Base-by-base conservation (phyloP, 2,113 vertebrate species). In the Capreolus pygargus region DNA sequence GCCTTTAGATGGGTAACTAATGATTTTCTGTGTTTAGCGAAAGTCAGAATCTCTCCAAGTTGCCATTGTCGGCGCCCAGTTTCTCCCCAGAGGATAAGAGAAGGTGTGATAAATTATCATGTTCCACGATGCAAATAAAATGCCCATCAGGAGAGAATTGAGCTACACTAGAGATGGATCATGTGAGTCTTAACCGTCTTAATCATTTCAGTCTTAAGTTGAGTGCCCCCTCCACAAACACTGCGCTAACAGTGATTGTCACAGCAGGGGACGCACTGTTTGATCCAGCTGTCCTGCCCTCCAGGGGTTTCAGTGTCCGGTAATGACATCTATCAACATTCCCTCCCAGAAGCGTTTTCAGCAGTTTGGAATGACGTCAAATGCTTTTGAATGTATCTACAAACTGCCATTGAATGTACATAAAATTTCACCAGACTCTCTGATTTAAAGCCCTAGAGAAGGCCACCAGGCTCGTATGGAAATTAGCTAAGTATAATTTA, bases 1-100 rank as follows among this genome's bases (percentile, higher is more conserved):
- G 97, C 97, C 98, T 98, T 98, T 98, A 98, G 95, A 98, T 98
- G 98, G 98, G 98, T 98, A 99, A 98, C 98, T 99, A 99, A 99
- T 99, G 98, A 98, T 98, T 98, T 99, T 98, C 98, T 98, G 98
- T 99, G 98, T 98, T 98, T 98, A 98, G 98, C 95, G 98, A 98
- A 99, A 99, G 98, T 98, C 98, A 98, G 96, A 98, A 98, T 98
- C 98, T 99, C 98, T 98, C 98, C 87, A 98, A 98, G 97, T 99
- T 99, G 98, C 98, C 98, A 98, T 98, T 98, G 98, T 98, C 98
- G 95, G 94, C 97, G 97, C 91, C 3, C 98, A 97, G 98, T 98
- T 98, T 98, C 91, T 95, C 98, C 98, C 98, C 94, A 89, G 98
- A 98, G 98, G 98, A 36, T 95, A 94, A 97, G 96, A 67, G 83